Base-by-base conservation (phyloP, 1,140 invertebrate genomes). In the Himalopsyche phryganea region DNA sequence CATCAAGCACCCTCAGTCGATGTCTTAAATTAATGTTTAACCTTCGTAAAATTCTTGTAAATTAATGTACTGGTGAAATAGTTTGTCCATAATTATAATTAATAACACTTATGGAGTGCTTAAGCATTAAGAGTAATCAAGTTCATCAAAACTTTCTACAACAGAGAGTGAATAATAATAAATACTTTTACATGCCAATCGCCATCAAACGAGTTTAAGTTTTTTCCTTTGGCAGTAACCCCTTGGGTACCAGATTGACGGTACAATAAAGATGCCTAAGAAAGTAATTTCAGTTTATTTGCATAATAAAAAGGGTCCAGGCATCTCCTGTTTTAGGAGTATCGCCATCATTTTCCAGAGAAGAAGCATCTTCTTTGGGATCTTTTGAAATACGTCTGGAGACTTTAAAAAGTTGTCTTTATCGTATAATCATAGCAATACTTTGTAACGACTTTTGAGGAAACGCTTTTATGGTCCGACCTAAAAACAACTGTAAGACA, bases 361-460 rank as follows among this genome's bases (percentile, higher is more conserved):
- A 15, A 35, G 38, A 4, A 9, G 9, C 23, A 28, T 28, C 23
- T 28, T 40, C 15, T 3, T 5, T 4, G 4, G 15, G 11, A 5
- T 5, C 38, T 11, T 40, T 40, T 40, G 15, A 40, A 40, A 40
- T 15, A 40, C 15, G 38, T 40, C 38, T 14, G 38, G 17, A 28
- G 38, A 13, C 38, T 42, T 52, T 41, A 41, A 52, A 52, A 50
- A 52, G 35, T 52, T 52, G 38, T 18, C 23, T 44, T 52, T 52
- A 52, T 38, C 36, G 41, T 36, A 52, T 42, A 52, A 52, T 52
- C 50, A 44, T 52, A 32, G 15, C 23, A 52, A 52, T 23, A 52
- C 50, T 52, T 52, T 18, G 50, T 23, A 52, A 42, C 50, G 50
- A 52, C 36, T 44, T 15, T 13, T 3, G 50, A 6, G 38, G 11